Evolutionary conservation across 2,113 vertebrate genomes (phyloP), one percentile per base, ranked within the genome.

Genomic region (Grus americana): DNA sequence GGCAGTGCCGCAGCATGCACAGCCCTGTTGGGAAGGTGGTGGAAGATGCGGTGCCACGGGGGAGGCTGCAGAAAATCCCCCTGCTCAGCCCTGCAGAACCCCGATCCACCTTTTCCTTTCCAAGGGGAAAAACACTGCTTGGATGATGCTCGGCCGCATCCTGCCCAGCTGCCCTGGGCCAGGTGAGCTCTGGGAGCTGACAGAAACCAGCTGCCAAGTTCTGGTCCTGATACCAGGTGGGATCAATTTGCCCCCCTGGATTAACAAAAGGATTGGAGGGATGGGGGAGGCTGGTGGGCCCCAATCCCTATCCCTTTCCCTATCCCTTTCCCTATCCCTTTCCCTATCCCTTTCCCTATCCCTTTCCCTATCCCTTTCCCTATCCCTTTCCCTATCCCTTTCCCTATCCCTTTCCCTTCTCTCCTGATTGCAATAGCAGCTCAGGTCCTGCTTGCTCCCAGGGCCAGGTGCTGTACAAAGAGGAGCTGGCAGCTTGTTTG

Each of bases 381-480:
- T 36, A 36, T 36, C 36, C 81, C 10, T 5, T 32, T 27, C 52
- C 32, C 44, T 13, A 44, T 15, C 44, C 44, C 24, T 15, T 38
- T 40, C 61, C 50, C 36, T 36, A 36, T 36, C 36, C 81, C 10
- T 5, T 32, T 22, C 52, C 32, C 40, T 42, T 42, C 12, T 11
- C 40, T 55, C 54, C 29, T 11, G 16, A 18, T 10, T 26, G 23
- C 50, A 5, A 3, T 2, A 75, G 15, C 42, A 22, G n/a, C 44
- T 46, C 17, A 1, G 62, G 8, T 68, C 21, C 71, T 42, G 75
- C 66, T 34, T 0, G 0, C 8, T 54, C 46, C 55, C 55, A 2
- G 52, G 5, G 50, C 78, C 29, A 10, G 50, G 50, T 0, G 5
- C 58, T 32, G 59, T 27, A 1, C 3, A 0, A 6, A 27, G 38